Conservation (phyloP, 2,797 vertebrate species). For the Meda fulgida region DNA sequence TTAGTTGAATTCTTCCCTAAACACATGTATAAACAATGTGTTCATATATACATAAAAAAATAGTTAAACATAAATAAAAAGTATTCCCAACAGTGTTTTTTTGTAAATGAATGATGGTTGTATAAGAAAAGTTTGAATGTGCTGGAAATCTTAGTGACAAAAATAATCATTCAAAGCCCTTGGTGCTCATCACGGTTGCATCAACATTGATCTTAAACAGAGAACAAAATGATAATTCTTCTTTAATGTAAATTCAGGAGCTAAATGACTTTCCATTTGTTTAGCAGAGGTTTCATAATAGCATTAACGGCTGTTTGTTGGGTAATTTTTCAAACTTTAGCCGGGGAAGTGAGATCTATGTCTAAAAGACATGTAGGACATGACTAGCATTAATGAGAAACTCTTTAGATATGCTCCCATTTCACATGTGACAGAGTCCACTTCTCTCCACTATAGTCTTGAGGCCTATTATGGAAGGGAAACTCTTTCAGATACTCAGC, state of each 20-base stretch:
- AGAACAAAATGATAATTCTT: neutral
- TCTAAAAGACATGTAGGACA: neutral
- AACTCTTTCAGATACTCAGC: slow-evolving; percentile 16
- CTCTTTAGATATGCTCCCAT: slow-evolving; percentile 14
- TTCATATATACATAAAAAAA: too few relatives aligned
- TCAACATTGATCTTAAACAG: neutral
- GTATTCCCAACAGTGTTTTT: neutral
- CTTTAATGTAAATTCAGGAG: neutral
- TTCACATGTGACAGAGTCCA: neutral
- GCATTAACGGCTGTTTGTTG: slow-evolving; percentile 7
- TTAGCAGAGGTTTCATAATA: slow-evolving; percentile 8
- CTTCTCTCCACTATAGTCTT: slow-evolving; percentile 7
- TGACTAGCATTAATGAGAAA: slow-evolving; percentile 4
- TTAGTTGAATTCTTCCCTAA: neutral
- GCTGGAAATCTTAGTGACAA: neutral
- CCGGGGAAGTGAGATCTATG: neutral
- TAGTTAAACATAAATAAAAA: too few relatives aligned
- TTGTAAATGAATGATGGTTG: neutral
- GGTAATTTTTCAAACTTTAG: neutral
- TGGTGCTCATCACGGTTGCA: neutral
- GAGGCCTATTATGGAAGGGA: neutral
- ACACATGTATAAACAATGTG: neutral
- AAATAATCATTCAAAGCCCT: neutral
- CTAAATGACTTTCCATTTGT: slow-evolving; percentile 2
- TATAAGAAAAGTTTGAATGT: neutral